phyloP scores from a whole-genome alignment of 2,113 vertebrate species.

The Rutilus rutilus region DNA sequence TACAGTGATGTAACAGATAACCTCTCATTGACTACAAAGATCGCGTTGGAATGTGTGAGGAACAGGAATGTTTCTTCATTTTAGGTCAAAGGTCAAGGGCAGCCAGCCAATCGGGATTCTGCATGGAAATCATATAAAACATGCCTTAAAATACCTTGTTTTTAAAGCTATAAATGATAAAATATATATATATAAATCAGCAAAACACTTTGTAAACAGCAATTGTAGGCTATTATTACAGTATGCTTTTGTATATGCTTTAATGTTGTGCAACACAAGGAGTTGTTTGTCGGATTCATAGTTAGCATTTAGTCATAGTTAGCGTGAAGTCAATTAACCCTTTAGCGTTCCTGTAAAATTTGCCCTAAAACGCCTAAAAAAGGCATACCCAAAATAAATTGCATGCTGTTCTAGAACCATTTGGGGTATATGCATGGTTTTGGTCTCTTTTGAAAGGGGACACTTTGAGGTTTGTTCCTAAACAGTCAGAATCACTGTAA shows the following conservation, averaged over 20 bases:
- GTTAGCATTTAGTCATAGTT: neutral
- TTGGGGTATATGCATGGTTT: too few species aligned
- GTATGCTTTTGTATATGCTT: neutral
- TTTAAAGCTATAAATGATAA: neutral
- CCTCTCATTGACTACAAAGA: constrained; percentile 42
- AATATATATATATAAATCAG: neutral
- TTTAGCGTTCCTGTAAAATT: too few species aligned
- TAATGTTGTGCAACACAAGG: neutral
- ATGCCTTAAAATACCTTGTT: neutral
- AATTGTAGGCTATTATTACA: neutral
- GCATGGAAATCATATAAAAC: neutral
- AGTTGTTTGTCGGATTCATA: neutral
- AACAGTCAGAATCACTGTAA: too few species aligned
- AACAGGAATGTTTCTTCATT: constrained; percentile 42
- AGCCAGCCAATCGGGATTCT: constrained; percentile 14
- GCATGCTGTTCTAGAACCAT: too few species aligned
- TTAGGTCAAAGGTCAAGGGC: constrained; percentile 47
- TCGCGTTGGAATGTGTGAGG: constrained; percentile 34
- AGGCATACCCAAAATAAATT: too few species aligned
- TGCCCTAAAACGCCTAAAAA: too few species aligned
- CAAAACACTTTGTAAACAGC: neutral
- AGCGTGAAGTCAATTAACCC: neutral
- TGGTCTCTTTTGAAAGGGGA: too few species aligned
- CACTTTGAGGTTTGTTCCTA: too few species aligned
- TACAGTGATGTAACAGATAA: constrained; percentile 44